Evolutionary conservation across 2,888 invertebrate genomes (phyloP), one percentile per base, ranked within the genome.

Genomic region (Tineola bisselliella): DNA sequence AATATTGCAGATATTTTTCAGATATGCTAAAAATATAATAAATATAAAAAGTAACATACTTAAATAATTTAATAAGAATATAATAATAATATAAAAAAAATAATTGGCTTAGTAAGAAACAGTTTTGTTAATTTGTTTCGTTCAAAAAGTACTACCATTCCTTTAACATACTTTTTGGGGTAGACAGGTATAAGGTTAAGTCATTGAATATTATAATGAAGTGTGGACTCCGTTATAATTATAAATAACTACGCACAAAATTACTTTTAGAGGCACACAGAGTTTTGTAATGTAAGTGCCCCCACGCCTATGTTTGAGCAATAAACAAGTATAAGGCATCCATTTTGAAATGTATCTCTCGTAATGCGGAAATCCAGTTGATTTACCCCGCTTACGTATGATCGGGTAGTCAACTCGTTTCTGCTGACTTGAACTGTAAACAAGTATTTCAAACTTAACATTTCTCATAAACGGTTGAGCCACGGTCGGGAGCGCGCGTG

Each of bases 401-500:
- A 70, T 72, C 75, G 82, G 76, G 68, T 81, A 75, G 67, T 66
- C 69, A 64, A 64, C 66, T 66, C 70, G 64, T 66, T 69, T 69
- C 68, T 69, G 69, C 70, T 48, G 15, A n/a, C 48, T 13, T 15
- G 48, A 48, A 38, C 12, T 25, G 54, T 54, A 54, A 54, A 54
- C 54, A 54, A 54, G 19, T 12, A 48, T 25, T 25, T 25, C 25
- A 25, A 25, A 25, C 48, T 18, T 12, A 11, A 5, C 5, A 48
- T 71, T 71, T 66, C 67, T 68, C 81, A 84, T 73, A 82, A 77
- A 77, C 83, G 83, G 82, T 75, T 71, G 70, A 76, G 81, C 84
- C 84, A 81, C 81, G 67, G 79, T 66, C 74, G 77, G 75, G 63
- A 64, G 61, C 73, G 77, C 72, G 83, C 84, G 86, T 84, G 84